Evolutionary conservation across 2,888 invertebrate species (phyloP), one percentile per base, ranked within the genome.

Genomic region (Cheilosia vernalis): DNA sequence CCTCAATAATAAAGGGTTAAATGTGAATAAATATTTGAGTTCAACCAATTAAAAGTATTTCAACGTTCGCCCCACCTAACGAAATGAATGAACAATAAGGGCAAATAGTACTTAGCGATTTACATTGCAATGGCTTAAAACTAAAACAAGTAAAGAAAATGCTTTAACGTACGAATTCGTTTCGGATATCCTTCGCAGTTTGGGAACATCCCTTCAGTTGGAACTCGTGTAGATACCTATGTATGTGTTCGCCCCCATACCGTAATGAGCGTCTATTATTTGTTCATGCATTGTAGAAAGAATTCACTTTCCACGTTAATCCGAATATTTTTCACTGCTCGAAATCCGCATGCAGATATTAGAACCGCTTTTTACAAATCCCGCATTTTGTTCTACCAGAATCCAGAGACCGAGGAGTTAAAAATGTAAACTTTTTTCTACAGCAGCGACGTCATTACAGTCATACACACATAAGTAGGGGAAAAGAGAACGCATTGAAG

Each of bases 21-120:
- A 89, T 88, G 88, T 89, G 87, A 53, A 87, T 87, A 89, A 90
- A 90, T 90, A 90, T 90, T 90, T 90, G 79, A 74, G 58, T 66
- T 84, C 53, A 87, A 85, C 90, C 90, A 90, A 90, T 90, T 90
- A 90, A 90, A 89, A 89, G 88, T 88, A 89, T 15, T 42, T 51
- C 42, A 33, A 9, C 24, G 44, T 27, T 37, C 58, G 47, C 19
- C 10, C 21, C 21, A 24, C 24, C 33, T 42, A 56, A 17, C 13
- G 40, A 77, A 83, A 72, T 61, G 72, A 83, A 72, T 61, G 72
- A 83, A 72, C 78, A 83, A 55, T 64, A 56, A 76, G 49, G 21
- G 15, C 13, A 40, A 27, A 64, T 42, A 47, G 33, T 56, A 33
- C 24, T 10, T 13, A 24, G 67, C 64, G 55, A 21, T 47, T 61